Evolutionary conservation across 2,797 vertebrate genomes (phyloP).

Genomic region (Anniella stebbinsi): DNA sequence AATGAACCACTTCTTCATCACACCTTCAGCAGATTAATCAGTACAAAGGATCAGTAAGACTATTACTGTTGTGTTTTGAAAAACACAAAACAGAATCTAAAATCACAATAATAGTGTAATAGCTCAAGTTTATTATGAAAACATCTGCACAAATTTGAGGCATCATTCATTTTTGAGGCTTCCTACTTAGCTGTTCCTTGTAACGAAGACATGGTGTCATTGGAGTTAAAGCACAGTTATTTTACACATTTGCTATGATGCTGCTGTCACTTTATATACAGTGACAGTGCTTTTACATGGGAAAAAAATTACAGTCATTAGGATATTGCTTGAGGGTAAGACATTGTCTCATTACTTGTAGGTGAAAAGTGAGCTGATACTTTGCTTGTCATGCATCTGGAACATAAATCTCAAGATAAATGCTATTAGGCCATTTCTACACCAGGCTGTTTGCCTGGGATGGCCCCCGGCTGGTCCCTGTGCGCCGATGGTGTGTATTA

Average conservation of each 20-base stretch:
- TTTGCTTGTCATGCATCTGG: conserved; percentile 57
- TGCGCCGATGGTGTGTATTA: too few species aligned
- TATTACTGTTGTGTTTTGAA: not conserved
- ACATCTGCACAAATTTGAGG: not conserved
- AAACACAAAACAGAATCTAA: conserved; percentile 11
- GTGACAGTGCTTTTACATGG: conserved; percentile 15
- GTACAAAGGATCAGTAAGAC: not conserved
- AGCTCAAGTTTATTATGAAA: conserved; percentile 10
- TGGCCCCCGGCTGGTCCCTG: too few species aligned
- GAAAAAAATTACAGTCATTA: conserved; percentile 49
- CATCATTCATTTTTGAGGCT: not conserved
- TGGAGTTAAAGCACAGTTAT: conserved; percentile 10
- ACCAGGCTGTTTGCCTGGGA: too few species aligned
- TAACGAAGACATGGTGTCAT: conserved; percentile 3
- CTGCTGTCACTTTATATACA: conserved; percentile 32
- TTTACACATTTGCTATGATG: conserved; percentile 10
- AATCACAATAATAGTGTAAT: not conserved
- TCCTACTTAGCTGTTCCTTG: conserved; percentile 27
- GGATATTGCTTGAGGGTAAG: conserved; percentile 32
- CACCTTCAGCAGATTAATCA: not conserved
- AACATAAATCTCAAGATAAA: conserved; percentile 49
- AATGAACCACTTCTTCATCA: not conserved
- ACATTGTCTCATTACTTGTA: conserved; percentile 43
- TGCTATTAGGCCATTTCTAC: too few species aligned
- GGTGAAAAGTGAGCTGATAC: conserved; percentile 45